Evolutionary conservation across 2,113 vertebrate genomes (phyloP), one percentile per base, ranked within the genome.

Genomic region (Argyrosomus japonicus): DNA sequence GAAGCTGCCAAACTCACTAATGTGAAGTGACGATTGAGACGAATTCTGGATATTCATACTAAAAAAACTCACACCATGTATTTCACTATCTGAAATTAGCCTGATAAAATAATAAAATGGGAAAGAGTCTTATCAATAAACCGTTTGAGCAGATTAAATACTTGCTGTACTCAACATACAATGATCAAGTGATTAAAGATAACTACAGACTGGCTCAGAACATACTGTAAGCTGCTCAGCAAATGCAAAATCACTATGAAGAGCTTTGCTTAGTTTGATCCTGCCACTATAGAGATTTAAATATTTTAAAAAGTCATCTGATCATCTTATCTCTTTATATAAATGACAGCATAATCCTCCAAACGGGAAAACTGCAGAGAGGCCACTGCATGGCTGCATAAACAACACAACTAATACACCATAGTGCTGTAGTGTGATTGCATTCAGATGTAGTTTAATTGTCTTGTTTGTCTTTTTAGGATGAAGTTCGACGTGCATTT

Each of bases 161-260:
- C 43, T 69, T 51, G 25, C 23, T 25, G 3, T 54, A 9, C 4
- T 11, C 19, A 61, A 25, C 91, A 92, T 80, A 91, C 87, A 92
- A 53, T 85, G 86, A 91, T 75, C 1, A 1, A 40, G 56, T 89
- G 84, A 87, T 86, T 89, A 68, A 87, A 86, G 75, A 68, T 70
- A 81, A 81, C n/a, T 58, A 21, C 54, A 75, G 32, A 50, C 54
- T 40, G 75, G 69, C 84, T 64, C 15, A 68, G 62, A 51, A 36
- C 27, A 67, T 6, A 58, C 57, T 29, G 14, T 15, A 43, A 54
- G 10, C 68, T 62, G 40, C 76, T 86, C 68, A 87, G 32, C 62
- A 81, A 53, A 90, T 86, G 88, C 54, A 78, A 83, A 81, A 88
- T 83, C 71, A 82, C 43, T 57, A 17, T 15, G 13, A 64, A 53